Percentiles rank a stretch among this genome's conserved stretches.
phyloP scores from a whole-genome alignment of 2,888 invertebrate genomes.

The Synergus laeviventris region DNA sequence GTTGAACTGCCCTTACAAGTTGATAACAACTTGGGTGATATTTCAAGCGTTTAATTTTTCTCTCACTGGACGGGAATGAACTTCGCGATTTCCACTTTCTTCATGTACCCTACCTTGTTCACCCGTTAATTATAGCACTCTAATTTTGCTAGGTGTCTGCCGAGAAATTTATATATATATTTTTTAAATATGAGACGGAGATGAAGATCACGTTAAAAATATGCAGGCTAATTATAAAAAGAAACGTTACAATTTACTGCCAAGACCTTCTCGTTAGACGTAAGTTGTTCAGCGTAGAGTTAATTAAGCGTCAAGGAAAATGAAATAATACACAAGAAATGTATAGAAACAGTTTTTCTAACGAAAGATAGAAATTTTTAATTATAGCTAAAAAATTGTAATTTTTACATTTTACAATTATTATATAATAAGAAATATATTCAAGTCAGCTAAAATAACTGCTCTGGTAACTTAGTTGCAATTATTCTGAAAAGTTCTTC shows the following conservation, averaged over 20 bases:
- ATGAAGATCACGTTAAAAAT: constrained; percentile 13
- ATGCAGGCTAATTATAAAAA: constrained; percentile 31
- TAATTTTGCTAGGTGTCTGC: constrained; percentile 21
- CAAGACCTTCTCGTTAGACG: constrained; percentile 35
- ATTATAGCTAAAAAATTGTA: not conserved
- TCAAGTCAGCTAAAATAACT: not conserved
- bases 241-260: constrained; percentile 27
- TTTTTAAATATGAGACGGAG: constrained; percentile 32
- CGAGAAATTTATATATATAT: constrained; percentile 20
- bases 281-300: constrained; percentile 19
- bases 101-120: not conserved
- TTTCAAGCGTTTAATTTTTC: constrained; percentile 57
- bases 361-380: not conserved
- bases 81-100: constrained; percentile 39
- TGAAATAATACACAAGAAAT: constrained; percentile 8
- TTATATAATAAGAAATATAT: not conserved
- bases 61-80: constrained; percentile 46
- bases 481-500: not conserved
- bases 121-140: constrained; percentile 21
- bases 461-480: not conserved
- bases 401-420: not conserved
- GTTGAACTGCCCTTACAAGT: constrained; percentile 53
- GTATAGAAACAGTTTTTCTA: constrained; percentile 11
- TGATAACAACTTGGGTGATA: constrained; percentile 59
- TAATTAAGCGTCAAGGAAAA: constrained; percentile 29